Base-by-base conservation (phyloP, 2,113 vertebrate genomes). In the Zapornia atra region DNA sequence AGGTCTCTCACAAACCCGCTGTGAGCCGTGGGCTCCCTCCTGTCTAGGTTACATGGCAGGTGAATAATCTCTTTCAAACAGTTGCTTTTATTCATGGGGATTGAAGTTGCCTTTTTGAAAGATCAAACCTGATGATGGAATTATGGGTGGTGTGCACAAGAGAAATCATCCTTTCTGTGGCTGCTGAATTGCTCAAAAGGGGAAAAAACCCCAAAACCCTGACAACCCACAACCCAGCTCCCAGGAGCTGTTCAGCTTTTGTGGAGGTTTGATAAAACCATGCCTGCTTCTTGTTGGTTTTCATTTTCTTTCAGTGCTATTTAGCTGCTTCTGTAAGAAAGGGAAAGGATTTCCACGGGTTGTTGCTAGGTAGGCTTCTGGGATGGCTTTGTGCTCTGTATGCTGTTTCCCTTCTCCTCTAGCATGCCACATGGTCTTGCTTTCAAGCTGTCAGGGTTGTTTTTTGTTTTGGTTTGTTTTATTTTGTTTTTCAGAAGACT, bases 21-120 rank as follows among this genome's bases (percentile, higher is more conserved):
- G 82, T 0, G 2, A 92, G 91, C 33, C 2, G 0, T 51, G 87
- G 77, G 83, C 88, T 93, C 69, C 73, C 69, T 79, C 83, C 80
- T 40, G 9, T 28, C 76, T 25, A 1, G 65, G 65, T 79, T 79
- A 76, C 50, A 2, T 8, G 50, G 90, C 83, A 94, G 90, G 80
- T 92, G 88, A 92, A 93, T 75, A 48, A 94, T 79, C 64, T 34
- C 84, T 83, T 96, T 91, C 88, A 66, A 92, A 76, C 29, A 63
- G 34, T 65, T 44, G 38, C 69, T 95, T 90, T 93, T 36, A 88
- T 90, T 81, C 71, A 3, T 2, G 36, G 38, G 72, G 34, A 36
- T 70, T 86, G 92, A 88, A 75, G 64, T 24, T 88, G 70, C 40
- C 75, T 71, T 94, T 94, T 73, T 57, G 82, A 86, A 94, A 31